These are phyloP conservation scores for Penelope pileata DNA, from an alignment of 2,113 vertebrate species.

Conservation along the genomic window DNA sequence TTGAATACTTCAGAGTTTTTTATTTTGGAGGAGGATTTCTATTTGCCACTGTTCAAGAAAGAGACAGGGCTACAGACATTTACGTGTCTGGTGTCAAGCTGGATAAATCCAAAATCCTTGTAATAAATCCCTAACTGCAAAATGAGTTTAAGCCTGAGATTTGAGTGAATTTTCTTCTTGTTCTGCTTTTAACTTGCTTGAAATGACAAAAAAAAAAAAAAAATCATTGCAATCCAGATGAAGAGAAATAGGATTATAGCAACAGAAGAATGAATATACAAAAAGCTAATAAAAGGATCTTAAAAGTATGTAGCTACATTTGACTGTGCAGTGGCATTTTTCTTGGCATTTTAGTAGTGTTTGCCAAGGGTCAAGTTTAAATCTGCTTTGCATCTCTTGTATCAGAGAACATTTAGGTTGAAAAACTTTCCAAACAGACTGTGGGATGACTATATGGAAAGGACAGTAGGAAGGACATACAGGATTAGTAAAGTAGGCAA, in stretches of 20 bases:
- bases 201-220: background rate
- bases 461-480: background rate
- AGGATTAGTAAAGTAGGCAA: background rate
- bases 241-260: background rate
- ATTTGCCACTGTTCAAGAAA: constrained; percentile 1
- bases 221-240: background rate
- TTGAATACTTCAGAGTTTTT: background rate
- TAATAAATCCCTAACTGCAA: constrained; percentile 23
- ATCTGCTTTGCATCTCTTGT: background rate
- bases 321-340: background rate
- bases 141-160: constrained; percentile 9
- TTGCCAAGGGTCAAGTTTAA: background rate
- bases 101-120: constrained; percentile 22
- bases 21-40: background rate
- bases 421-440: background rate
- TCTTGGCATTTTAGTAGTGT: background rate
- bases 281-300: background rate
- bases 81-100: background rate
- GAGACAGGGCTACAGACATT: background rate
- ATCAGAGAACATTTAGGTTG: background rate
- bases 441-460: background rate
- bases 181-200: background rate
- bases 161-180: constrained; percentile 21
- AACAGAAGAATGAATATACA: background rate
- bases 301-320: background rate